Percentiles rank a stretch among this genome's conserved stretches.
phyloP scores from a whole-genome alignment of 2,888 invertebrate genomes.

The Podabrus alpinus region DNA sequence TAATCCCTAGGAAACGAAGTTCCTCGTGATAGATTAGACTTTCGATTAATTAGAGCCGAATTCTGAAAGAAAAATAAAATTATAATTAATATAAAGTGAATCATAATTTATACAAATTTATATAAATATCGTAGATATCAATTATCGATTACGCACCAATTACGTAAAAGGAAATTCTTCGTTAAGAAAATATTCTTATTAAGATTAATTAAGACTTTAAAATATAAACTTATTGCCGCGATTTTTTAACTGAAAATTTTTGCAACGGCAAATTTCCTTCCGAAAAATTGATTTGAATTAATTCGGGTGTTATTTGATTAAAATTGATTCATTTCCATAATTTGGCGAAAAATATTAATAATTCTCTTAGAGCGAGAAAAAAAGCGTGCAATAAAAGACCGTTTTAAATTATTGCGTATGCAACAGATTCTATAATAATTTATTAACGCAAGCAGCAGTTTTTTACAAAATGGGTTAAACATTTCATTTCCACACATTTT shows the following conservation, averaged over 20 bases:
- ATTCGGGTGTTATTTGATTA: not conserved
- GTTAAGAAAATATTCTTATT: not conserved
- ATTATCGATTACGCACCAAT: not conserved
- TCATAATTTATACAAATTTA: not conserved
- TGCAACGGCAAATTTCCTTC: not conserved
- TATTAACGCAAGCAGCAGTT: not conserved
- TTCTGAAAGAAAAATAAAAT: constrained; percentile 28
- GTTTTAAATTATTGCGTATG: not conserved
- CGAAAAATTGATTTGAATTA: not conserved
- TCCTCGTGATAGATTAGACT: constrained; percentile 25
- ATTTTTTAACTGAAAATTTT: not conserved
- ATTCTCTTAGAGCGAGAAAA: not conserved
- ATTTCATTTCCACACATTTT: not conserved
- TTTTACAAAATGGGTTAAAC: not conserved
- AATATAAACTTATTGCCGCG: not conserved
- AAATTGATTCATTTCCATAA: not conserved
- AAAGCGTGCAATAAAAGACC: not conserved
- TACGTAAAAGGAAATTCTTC: not conserved
- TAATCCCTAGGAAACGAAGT: constrained; percentile 30
- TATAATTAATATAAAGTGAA: not conserved
- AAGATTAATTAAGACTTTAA: not conserved
- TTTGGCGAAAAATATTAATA: not conserved
- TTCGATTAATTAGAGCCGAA: constrained; percentile 24
- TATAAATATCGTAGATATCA: not conserved
- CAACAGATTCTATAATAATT: too few relatives aligned